A percentile compares a stretch with the other conserved stretches of the same genome.
Conservation (phyloP, 2,888 invertebrate genomes). For the Phragmatobia fuliginosa region DNA sequence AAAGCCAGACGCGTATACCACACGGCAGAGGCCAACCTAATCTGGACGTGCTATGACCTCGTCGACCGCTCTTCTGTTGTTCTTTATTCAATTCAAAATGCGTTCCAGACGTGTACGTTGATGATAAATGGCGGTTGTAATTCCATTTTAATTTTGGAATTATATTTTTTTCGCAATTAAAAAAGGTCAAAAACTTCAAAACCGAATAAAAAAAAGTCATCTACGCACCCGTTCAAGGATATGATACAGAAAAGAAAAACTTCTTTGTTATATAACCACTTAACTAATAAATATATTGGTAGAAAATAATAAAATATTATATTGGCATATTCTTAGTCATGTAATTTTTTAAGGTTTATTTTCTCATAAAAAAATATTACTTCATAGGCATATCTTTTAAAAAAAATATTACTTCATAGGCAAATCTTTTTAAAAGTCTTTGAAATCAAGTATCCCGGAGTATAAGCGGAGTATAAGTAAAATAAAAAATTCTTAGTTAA, state of each 20-base stretch:
- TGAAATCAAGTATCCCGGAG: conserved; percentile 16
- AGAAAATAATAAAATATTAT: no score
- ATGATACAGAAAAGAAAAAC: neutral
- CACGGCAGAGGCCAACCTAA: conserved; percentile 56
- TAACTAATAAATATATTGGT: no score
- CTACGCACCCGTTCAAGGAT: neutral
- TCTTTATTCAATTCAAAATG: conserved; percentile 79
- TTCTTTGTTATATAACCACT: neutral
- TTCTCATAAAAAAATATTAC: neutral
- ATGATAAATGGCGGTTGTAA: conserved; percentile 56
- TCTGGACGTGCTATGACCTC: conserved; percentile 69
- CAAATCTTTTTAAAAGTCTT: neutral
- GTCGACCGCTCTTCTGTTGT: conserved; percentile 70
- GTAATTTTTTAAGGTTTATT: neutral
- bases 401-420: neutral
- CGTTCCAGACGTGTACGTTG: conserved; percentile 64
- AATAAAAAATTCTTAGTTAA: conserved; percentile 33
- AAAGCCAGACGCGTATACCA: conserved; percentile 51
- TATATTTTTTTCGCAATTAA: conserved; percentile 28
- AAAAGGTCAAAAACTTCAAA: neutral
- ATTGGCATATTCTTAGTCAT: no score
- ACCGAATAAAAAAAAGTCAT: neutral
- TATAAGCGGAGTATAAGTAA: neutral
- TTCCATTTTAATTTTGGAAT: conserved; percentile 48
- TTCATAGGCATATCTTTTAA: neutral